Conservation (phyloP, 2,797 vertebrate genomes). For the Girardinus metallicus region DNA sequence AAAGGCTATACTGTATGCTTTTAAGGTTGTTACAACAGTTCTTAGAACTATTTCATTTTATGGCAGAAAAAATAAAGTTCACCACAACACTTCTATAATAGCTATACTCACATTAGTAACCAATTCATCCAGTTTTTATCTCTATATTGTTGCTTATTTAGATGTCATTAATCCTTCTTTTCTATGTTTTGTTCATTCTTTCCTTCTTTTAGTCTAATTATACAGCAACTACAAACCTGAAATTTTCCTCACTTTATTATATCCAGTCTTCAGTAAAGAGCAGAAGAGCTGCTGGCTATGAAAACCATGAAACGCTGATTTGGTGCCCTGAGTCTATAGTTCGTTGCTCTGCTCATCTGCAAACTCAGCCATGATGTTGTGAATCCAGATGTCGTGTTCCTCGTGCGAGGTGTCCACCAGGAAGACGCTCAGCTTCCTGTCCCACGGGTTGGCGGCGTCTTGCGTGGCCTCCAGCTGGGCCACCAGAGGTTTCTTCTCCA, state of each 20-base stretch:
- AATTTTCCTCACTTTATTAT: not conserved
- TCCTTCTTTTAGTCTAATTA: not conserved
- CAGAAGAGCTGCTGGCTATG: constrained; percentile 11
- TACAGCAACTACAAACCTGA: not conserved
- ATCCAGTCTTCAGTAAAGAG: not conserved
- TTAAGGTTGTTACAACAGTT: constrained; percentile 25
- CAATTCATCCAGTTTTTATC: constrained; percentile 3
- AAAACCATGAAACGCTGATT: not conserved
- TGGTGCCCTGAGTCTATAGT: constrained; percentile 40
- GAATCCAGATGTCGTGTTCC: constrained; percentile 94
- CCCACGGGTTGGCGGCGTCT: constrained; percentile 87
- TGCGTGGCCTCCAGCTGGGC: constrained; percentile 89
- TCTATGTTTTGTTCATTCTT: constrained; percentile 1
- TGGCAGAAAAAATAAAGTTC: constrained; percentile 20
- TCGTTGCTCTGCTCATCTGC: constrained; percentile 80
- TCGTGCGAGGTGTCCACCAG: constrained; percentile 94
- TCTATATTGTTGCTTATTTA: constrained; percentile 12
- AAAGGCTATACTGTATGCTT: constrained; percentile 18
- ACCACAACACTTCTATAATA: constrained; percentile 32
- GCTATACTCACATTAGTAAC: constrained; percentile 37
- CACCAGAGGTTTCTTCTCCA: constrained; percentile 96
- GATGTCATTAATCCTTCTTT: constrained; percentile 10
- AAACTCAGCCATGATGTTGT: constrained; percentile 95
- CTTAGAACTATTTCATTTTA: constrained; percentile 2
- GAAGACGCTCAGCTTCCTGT: constrained; percentile 89